Conservation (phyloP, 2,797 vertebrate genomes). For the Sebastes reedi region DNA sequence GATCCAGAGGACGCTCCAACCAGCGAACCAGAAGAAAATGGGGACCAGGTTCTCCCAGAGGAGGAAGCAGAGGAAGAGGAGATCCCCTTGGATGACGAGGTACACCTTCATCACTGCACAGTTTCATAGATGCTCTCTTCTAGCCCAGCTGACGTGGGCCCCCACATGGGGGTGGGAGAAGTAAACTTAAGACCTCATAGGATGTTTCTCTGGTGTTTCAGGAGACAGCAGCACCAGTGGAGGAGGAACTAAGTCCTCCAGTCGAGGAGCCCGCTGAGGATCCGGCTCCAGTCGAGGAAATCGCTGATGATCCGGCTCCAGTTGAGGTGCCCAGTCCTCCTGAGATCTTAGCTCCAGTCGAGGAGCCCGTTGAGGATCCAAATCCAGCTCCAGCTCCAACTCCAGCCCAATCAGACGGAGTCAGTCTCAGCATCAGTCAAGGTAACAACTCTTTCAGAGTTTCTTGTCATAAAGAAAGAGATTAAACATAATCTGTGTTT, state of each 20-base stretch:
- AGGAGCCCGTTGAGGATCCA: conserved; percentile 30
- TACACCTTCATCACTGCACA: conserved; percentile 1
- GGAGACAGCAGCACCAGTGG: conserved; percentile 41
- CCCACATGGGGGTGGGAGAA: not conserved
- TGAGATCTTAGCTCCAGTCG: conserved; percentile 12
- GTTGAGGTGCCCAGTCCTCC: not conserved
- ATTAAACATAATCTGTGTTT: not conserved
- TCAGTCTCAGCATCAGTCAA: conserved; percentile 66
- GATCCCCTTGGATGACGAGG: conserved; percentile 78
- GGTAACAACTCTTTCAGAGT: conserved; percentile 38
- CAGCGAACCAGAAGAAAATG: conserved; percentile 11
- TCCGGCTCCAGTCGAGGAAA: not conserved
- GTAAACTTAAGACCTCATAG: not conserved
- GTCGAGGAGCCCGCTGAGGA: conserved; percentile 23
- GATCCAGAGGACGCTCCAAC: conserved; percentile 9
- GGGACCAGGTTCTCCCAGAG: conserved; percentile 60
- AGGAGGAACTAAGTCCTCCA: conserved; percentile 56
- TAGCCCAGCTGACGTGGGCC: not conserved
- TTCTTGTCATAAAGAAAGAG: not conserved
- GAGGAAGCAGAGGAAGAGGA: conserved; percentile 77
- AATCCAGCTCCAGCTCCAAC: not conserved
- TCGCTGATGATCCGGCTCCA: conserved; percentile 19
- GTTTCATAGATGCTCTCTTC: not conserved
- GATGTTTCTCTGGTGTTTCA: conserved; percentile 29
- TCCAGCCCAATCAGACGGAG: conserved; percentile 70